Percentiles rank a stretch among this genome's conserved stretches.
Evolutionary conservation across 2,888 invertebrate species (phyloP).

Genomic region (Chymomyza procnemis): DNA sequence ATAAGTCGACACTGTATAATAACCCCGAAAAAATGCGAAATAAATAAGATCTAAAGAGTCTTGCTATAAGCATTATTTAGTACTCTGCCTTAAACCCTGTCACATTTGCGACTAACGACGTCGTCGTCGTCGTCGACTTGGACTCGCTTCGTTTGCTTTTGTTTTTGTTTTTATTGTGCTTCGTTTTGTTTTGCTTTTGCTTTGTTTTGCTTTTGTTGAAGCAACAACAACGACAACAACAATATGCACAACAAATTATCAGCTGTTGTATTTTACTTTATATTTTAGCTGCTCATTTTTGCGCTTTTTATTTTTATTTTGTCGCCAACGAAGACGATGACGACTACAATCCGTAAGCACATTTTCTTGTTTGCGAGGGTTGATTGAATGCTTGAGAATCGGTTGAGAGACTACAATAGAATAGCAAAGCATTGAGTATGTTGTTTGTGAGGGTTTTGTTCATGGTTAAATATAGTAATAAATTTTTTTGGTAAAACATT

Average conservation of each 20-base stretch:
- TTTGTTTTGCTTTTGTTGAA: conserved; percentile 15
- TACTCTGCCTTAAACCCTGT: background rate
- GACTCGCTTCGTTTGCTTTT: conserved; percentile 28
- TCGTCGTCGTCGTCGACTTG: background rate
- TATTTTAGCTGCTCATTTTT: background rate
- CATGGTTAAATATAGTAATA: no score
- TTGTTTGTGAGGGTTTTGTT: no score
- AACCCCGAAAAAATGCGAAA: background rate
- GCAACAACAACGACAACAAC: conserved; percentile 8
- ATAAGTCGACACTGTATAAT: conserved; percentile 5
- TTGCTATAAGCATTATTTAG: background rate
- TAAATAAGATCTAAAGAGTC: background rate
- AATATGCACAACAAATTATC: conserved; percentile 47
- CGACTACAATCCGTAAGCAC: background rate
- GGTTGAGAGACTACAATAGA: no score
- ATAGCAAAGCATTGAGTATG: no score
- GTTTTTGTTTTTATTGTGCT: conserved; percentile 30
- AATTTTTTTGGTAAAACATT: no score
- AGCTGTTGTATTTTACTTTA: conserved; percentile 62
- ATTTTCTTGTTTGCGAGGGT: background rate
- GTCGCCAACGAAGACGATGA: conserved; percentile 11
- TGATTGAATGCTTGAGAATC: background rate
- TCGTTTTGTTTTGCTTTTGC: conserved; percentile 17
- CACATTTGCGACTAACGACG: background rate
- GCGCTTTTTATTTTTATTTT: conserved; percentile 3